Percentiles rank a stretch among this genome's conserved stretches.
Evolutionary conservation across 2,113 vertebrate genomes (phyloP).

Genomic region (Limnothrissa miodon): DNA sequence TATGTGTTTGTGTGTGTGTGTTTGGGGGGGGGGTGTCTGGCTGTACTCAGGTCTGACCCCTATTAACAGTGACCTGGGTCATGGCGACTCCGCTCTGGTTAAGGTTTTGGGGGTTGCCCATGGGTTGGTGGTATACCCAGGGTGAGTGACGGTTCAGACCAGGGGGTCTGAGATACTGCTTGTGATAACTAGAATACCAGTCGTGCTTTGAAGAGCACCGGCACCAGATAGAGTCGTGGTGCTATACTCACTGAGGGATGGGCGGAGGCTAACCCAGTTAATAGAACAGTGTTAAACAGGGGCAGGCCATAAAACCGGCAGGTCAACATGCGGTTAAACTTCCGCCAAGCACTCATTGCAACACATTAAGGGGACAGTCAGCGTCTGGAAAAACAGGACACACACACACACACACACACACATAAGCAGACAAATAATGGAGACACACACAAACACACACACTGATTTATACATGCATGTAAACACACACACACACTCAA

Average conservation of each 20-base stretch:
- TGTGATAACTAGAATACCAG: slow-evolving; percentile 5
- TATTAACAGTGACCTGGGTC: slow-evolving; percentile 1
- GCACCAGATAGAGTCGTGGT: not conserved
- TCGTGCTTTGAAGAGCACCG: not conserved
- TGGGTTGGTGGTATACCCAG: not conserved
- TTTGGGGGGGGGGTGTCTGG: not conserved
- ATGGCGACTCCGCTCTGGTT: not conserved
- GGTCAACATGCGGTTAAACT: slow-evolving; percentile 8
- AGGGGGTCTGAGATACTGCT: not conserved
- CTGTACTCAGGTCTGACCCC: not conserved
- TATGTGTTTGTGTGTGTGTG: not conserved
- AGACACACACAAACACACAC: not conserved
- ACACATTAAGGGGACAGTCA: not conserved
- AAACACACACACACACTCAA: slow-evolving; percentile 1
- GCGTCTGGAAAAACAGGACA: not conserved
- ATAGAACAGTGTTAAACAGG: not conserved
- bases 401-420: not conserved
- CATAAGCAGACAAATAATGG: not conserved
- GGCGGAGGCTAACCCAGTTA: not conserved
- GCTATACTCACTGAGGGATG: not conserved
- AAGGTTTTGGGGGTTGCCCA: not conserved
- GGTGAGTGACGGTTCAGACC: not conserved
- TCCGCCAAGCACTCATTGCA: not conserved
- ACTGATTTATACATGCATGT: not conserved
- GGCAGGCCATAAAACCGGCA: not conserved